These are phyloP conservation scores for Hippoglossus stenolepis DNA, from an alignment of 2,113 vertebrate species.

Conservation along the genomic window DNA sequence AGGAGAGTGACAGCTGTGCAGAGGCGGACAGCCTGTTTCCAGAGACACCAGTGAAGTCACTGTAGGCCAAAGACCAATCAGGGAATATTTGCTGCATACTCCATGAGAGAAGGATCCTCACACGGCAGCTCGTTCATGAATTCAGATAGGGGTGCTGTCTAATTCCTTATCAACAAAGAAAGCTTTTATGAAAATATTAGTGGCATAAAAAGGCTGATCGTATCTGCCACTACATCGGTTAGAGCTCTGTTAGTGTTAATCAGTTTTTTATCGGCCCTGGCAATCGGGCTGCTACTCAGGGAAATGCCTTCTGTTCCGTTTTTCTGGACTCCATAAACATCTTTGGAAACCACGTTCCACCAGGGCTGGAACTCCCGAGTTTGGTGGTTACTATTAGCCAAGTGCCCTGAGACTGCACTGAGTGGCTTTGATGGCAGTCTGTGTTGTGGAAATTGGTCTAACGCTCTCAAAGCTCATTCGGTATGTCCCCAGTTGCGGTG, in stretches of 20 bases:
- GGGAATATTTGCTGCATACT: constrained; percentile 42
- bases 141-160: constrained; percentile 10
- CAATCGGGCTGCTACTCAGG: not conserved
- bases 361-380: constrained; percentile 19
- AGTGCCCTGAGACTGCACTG: constrained; percentile 19
- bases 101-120: constrained; percentile 37
- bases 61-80: constrained; percentile 32
- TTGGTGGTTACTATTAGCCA: constrained; percentile 26
- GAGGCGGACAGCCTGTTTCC: constrained; percentile 73
- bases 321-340: constrained; percentile 13
- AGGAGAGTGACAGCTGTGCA: constrained; percentile 71
- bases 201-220: not conserved
- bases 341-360: constrained; percentile 31
- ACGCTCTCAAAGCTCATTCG: not conserved
- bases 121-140: not conserved
- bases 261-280: constrained; percentile 24
- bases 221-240: constrained; percentile 2
- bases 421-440: constrained; percentile 35
- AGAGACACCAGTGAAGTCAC: constrained; percentile 66
- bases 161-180: constrained; percentile 30
- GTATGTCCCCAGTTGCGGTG: constrained; percentile 16
- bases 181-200: not conserved
- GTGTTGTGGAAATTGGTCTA: constrained; percentile 45
- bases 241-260: not conserved
- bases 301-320: not conserved